Evolutionary conservation across 2,888 invertebrate species (phyloP), one percentile per base, ranked within the genome.

Genomic region (Drosophila formosana): DNA sequence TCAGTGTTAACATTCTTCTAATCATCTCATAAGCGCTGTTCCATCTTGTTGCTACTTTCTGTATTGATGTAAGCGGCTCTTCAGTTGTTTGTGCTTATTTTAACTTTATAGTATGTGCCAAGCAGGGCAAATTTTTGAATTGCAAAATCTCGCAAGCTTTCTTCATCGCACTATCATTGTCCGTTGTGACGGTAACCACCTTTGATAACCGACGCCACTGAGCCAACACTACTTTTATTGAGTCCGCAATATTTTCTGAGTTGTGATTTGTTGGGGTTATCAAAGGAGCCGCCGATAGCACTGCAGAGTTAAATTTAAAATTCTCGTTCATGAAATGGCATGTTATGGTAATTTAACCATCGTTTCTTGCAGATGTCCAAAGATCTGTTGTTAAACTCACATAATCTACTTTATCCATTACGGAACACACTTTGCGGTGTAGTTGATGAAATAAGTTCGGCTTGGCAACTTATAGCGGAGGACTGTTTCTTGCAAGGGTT

Each of bases 1-100:
- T 30, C 25, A n/a, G 51, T 28, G 7, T 30, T 39, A 51, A 6
- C 5, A 60, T 51, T 45, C 50, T 50, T 43, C 51, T 45, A 4
- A 68, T 47, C 57, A 68, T 63, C 23, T 23, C 30, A 18, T 49
- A 49, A 3, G 63, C 58, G 25, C 63, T 68, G 41, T 53, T 55
- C 64, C 68, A 64, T 8, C 60, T 39, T 6, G 64, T 64, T 25
- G 39, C 3, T 32, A 68, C 64, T 53, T 67, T 57, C 41, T 68
- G 53, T 13, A 63, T 11, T 23, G 58, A 34, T 25, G n/a, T 30
- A 32, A 57, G 56, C 8, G 57, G 46, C 45, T 52, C 32, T 13
- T 66, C 7, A 11, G 25, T 34, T 6, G 49, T 50, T 11, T 56
- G 61, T 5, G 49, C 37, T 41, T 41, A 32, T 39, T 51, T 28